Conservation (phyloP, 2,113 vertebrate species). For the Ploceus nigricollis region DNA sequence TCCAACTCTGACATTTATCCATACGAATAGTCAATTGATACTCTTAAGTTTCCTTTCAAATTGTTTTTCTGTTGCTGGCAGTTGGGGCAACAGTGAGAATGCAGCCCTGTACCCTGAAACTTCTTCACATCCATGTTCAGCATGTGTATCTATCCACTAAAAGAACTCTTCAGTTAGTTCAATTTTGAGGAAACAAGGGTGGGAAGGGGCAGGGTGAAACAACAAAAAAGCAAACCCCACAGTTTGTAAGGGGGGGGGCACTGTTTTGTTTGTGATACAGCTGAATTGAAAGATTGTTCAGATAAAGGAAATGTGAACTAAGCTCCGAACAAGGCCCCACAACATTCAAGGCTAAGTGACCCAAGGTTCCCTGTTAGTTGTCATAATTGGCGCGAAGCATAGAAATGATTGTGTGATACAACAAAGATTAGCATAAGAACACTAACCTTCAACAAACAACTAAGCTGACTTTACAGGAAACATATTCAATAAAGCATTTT, state of each 20-base stretch:
- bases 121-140: neutral
- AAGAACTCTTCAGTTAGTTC: neutral
- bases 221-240: neutral
- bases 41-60: neutral
- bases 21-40: neutral
- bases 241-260: neutral
- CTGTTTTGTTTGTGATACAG: neutral
- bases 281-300: neutral
- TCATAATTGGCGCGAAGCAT: neutral
- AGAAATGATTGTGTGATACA: neutral
- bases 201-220: neutral
- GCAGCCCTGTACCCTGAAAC: neutral
- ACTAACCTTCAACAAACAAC: neutral
- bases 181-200: neutral
- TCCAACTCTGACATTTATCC: neutral
- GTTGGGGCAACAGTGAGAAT: neutral
- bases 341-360: neutral
- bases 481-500: conserved; percentile 11
- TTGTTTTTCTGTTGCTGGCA: neutral
- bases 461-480: conserved; percentile 27
- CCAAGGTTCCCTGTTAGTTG: neutral
- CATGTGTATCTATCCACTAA: neutral
- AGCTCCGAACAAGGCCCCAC: neutral
- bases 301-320: neutral
- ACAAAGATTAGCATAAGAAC: neutral